phyloP scores from a whole-genome alignment of 2,888 invertebrate genomes.

The Drosophila pseudotakahashii region DNA sequence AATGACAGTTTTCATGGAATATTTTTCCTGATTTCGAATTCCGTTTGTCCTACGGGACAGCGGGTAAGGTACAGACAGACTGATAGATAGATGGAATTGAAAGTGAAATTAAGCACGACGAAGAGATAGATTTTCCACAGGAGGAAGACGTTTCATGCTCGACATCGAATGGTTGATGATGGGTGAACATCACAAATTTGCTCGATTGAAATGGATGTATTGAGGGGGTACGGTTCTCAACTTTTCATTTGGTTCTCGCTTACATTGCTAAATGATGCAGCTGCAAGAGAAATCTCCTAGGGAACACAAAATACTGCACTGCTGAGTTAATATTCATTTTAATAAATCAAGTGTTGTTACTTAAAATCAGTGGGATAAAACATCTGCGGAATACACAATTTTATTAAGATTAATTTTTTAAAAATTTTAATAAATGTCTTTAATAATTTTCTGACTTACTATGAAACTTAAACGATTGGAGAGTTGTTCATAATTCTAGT shows the following conservation, averaged over 20 bases:
- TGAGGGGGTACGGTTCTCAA: not conserved
- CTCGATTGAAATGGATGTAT: conserved; percentile 25
- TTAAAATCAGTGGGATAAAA: too few species aligned
- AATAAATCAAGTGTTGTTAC: not conserved
- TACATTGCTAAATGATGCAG: not conserved
- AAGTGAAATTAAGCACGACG: conserved; percentile 40
- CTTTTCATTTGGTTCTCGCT: not conserved
- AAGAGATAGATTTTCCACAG: conserved; percentile 19
- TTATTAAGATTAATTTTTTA: too few species aligned
- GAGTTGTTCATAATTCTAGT: too few species aligned
- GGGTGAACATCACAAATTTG: conserved; percentile 19
- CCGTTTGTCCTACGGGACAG: conserved; percentile 30
- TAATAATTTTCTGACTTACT: too few species aligned
- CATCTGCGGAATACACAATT: too few species aligned
- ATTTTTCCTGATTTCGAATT: conserved; percentile 43
- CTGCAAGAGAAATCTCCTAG: not conserved
- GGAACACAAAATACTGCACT: too few species aligned
- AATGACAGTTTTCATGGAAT: conserved; percentile 36
- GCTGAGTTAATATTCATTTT: not conserved
- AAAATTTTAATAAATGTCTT: too few species aligned
- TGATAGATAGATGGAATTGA: conserved; percentile 29
- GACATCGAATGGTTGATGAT: conserved; percentile 32
- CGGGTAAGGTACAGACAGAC: conserved; percentile 2
- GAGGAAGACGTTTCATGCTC: conserved; percentile 1
- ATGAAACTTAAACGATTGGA: too few species aligned